These are phyloP conservation scores for Calliphora vomitoria DNA, from an alignment of 2,888 invertebrate genomes.

Conservation along the genomic window DNA sequence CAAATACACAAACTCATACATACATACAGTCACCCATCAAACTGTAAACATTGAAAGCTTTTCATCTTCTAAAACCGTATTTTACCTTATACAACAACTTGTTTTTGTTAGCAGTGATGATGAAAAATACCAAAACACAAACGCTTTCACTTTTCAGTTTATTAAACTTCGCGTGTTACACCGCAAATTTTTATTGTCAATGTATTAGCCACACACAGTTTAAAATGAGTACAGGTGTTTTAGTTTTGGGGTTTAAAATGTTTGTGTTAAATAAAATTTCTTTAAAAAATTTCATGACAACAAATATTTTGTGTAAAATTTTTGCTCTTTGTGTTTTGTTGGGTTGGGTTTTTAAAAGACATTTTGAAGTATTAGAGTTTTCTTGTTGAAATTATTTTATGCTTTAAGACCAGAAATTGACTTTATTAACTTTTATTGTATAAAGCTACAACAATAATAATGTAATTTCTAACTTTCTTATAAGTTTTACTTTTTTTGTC, in stretches of 20 bases:
- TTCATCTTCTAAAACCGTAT: slow-evolving; percentile 5
- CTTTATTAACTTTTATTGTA: background rate
- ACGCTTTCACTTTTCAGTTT: slow-evolving; percentile 23
- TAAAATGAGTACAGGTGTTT: slow-evolving; percentile 15
- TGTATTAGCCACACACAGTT: background rate
- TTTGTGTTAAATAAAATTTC: background rate
- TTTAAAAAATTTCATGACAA: background rate
- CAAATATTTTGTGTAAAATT: background rate
- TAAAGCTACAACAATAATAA: background rate
- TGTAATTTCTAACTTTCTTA: background rate
- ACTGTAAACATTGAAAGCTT: slow-evolving; percentile 1
- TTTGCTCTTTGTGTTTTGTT: background rate
- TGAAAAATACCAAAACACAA: slow-evolving; percentile 2
- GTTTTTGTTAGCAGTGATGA: background rate
- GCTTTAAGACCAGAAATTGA: background rate
- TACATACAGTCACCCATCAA: background rate
- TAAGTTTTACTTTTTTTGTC: background rate
- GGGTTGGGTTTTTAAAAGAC: background rate
- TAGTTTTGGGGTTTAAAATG: background rate
- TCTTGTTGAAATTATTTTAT: background rate
- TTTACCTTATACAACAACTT: background rate
- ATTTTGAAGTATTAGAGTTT: background rate
- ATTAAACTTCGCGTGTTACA: slow-evolving; percentile 27
- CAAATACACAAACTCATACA: background rate
- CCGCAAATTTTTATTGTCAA: background rate